A percentile compares a stretch with the other conserved stretches of the same genome.
Evolutionary conservation across 2,888 invertebrate genomes (phyloP).

Genomic region (Cryptocephalus primarius): DNA sequence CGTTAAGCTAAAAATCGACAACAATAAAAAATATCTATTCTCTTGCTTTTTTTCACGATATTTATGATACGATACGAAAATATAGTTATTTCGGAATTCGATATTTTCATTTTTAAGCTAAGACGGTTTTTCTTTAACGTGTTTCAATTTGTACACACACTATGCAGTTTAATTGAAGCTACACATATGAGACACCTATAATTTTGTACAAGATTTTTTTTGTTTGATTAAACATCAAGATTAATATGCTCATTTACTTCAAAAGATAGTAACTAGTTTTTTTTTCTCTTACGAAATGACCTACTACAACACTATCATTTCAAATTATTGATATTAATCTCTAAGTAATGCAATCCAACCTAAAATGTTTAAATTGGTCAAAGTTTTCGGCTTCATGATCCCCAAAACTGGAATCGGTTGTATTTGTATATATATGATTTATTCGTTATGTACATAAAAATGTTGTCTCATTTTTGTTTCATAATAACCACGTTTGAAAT

Average conservation of each 20-base stretch:
- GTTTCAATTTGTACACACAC: slow-evolving; percentile 11
- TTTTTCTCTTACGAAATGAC: slow-evolving; percentile 3
- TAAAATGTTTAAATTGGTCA: too few species aligned
- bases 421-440: too few species aligned
- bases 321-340: too few species aligned
- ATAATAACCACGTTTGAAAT: too few species aligned
- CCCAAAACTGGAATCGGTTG: too few species aligned
- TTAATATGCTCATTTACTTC: slow-evolving; percentile 2
- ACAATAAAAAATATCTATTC: slow-evolving; percentile 27
- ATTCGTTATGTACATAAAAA: too few species aligned
- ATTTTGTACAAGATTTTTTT: slow-evolving; percentile 16
- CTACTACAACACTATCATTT: slow-evolving; percentile 5
- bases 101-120: slow-evolving; percentile 24
- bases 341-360: too few species aligned
- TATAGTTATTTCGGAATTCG: slow-evolving; percentile 35
- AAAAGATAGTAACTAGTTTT: slow-evolving; percentile 7
- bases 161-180: slow-evolving; percentile 28
- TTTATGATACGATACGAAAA: slow-evolving; percentile 32
- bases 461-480: too few species aligned
- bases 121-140: slow-evolving; percentile 19
- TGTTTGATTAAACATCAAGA: slow-evolving; percentile 11
- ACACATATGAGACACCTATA: slow-evolving; percentile 33
- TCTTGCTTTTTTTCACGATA: slow-evolving; percentile 19
- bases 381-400: too few species aligned
- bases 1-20: slow-evolving; percentile 25